Evolutionary conservation across 1,140 invertebrate species (phyloP).

Genomic region (Galleria mellonella): DNA sequence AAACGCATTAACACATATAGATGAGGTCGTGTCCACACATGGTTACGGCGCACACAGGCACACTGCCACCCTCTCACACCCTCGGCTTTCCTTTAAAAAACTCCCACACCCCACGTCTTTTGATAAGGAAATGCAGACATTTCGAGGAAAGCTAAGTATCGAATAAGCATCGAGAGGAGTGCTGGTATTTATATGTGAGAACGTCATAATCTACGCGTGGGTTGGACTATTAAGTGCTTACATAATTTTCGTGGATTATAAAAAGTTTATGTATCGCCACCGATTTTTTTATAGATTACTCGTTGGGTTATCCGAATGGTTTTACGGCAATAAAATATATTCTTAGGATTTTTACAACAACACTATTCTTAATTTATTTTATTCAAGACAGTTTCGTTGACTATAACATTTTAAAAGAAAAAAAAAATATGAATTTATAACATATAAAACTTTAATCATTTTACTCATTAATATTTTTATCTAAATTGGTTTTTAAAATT

Average conservation of each 20-base stretch:
- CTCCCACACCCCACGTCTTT: constrained; percentile 47
- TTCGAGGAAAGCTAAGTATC: constrained; percentile 68
- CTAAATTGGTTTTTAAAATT: no score
- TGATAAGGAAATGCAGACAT: constrained; percentile 73
- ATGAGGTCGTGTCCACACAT: constrained; percentile 46
- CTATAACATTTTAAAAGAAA: no score
- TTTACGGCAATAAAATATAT: no score
- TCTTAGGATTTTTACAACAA: no score
- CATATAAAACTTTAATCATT: no score
- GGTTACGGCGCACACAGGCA: constrained; percentile 32
- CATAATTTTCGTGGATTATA: background rate
- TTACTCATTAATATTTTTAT: no score
- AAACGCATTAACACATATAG: constrained; percentile 71
- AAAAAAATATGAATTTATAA: no score
- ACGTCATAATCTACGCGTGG: constrained; percentile 41
- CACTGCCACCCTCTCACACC: constrained; percentile 22
- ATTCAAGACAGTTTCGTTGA: no score
- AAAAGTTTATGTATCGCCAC: background rate
- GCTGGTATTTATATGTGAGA: constrained; percentile 37
- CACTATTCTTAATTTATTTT: no score
- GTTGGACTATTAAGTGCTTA: background rate
- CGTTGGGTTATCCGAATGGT: no score
- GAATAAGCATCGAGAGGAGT: constrained; percentile 49
- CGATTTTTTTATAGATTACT: background rate
- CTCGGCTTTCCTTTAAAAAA: constrained; percentile 51